Conservation (phyloP, 2,113 vertebrate species). For the Megatriorchis doriae region DNA sequence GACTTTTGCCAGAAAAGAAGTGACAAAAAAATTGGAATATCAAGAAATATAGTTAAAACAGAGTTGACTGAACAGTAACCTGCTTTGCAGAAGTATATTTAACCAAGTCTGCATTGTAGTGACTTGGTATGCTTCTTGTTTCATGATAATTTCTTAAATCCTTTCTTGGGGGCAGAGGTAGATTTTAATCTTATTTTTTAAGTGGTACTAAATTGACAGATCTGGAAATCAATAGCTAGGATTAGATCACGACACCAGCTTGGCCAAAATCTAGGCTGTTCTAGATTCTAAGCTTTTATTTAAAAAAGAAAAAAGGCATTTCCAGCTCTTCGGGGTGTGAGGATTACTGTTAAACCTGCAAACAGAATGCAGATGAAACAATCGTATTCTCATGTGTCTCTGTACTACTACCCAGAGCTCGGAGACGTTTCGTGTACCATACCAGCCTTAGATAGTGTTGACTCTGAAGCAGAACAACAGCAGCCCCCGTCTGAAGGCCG, state of each 20-base stretch:
- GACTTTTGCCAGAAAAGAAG: not conserved
- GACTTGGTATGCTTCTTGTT: not conserved
- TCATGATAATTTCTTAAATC: not conserved
- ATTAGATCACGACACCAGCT: not conserved
- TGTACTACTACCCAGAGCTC: not conserved
- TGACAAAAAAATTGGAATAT: not conserved
- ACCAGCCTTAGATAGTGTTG: not conserved
- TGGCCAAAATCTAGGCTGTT: not conserved
- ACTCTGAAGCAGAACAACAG: not conserved
- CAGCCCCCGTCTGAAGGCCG: not conserved
- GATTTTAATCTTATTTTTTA: not conserved
- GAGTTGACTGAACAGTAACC: not conserved
- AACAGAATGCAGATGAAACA: not conserved
- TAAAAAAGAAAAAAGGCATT: not conserved
- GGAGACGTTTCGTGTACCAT: fast-evolving
- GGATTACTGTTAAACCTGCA: not conserved
- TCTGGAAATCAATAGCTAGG: not conserved
- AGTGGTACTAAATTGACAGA: not conserved
- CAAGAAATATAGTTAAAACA: not conserved
- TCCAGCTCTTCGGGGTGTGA: not conserved
- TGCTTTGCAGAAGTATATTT: not conserved
- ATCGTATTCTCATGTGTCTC: not conserved
- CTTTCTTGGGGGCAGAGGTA: not conserved
- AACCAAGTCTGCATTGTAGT: not conserved
- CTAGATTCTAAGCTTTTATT: not conserved